Evolutionary conservation across 2,888 invertebrate species (phyloP).

Genomic region (Beris chalybata): DNA sequence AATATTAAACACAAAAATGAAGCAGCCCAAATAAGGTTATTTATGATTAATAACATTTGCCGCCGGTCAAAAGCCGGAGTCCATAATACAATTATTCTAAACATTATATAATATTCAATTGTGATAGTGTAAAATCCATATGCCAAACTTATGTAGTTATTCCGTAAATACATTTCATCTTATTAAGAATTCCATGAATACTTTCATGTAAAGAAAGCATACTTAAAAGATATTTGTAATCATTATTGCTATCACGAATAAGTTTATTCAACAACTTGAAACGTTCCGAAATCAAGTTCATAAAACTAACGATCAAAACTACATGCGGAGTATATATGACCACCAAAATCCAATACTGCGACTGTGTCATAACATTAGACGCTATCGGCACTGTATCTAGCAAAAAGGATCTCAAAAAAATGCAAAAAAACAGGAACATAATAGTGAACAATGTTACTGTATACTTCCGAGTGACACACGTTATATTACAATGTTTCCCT

Average conservation of each 20-base stretch:
- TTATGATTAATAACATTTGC: background rate
- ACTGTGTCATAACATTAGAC: background rate
- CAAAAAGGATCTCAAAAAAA: too few species aligned
- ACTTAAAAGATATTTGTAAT: background rate
- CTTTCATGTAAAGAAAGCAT: background rate
- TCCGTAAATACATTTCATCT: background rate
- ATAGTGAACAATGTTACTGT: background rate
- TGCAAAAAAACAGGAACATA: background rate
- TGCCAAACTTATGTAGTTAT: background rate
- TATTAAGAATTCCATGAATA: background rate
- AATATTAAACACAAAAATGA: background rate
- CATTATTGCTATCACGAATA: background rate
- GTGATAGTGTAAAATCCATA: slow-evolving; percentile 15
- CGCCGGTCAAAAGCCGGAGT: too few species aligned
- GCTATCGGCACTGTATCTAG: too few species aligned
- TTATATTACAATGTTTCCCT: background rate
- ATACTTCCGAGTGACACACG: slow-evolving; percentile 1
- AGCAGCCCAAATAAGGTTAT: background rate
- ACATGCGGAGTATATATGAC: background rate
- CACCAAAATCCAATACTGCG: background rate
- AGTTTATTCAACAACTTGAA: background rate
- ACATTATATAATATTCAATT: background rate
- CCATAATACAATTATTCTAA: background rate
- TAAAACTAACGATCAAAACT: background rate
- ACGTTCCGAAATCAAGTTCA: background rate